Evolutionary conservation across 2,888 invertebrate genomes (phyloP).

Genomic region (Acronicta leporina): DNA sequence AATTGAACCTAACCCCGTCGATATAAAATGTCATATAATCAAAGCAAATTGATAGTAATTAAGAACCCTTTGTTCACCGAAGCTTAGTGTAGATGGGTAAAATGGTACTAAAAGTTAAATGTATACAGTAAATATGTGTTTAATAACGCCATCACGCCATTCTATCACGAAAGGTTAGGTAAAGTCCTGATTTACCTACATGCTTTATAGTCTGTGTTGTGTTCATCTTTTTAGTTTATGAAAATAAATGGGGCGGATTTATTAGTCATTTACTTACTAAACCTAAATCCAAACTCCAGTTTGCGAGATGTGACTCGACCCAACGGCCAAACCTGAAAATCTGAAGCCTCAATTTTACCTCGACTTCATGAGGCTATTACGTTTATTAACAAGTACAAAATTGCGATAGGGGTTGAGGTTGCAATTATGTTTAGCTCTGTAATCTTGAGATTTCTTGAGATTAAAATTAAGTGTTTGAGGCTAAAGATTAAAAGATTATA

Average conservation of each 20-base stretch:
- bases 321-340: too few species aligned
- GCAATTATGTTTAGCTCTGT: slow-evolving; percentile 1
- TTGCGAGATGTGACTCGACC: too few species aligned
- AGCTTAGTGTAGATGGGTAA: slow-evolving; percentile 18
- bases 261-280: too few species aligned
- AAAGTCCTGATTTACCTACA: not conserved
- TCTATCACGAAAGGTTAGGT: not conserved
- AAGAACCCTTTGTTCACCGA: slow-evolving; percentile 38
- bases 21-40: slow-evolving; percentile 32
- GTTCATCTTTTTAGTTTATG: not conserved
- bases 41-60: slow-evolving; percentile 41
- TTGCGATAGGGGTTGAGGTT: slow-evolving; percentile 10
- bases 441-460: slow-evolving; percentile 2
- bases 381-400: slow-evolving; percentile 6
- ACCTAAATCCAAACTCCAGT: not conserved
- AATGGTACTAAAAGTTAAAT: slow-evolving; percentile 10
- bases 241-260: too few species aligned
- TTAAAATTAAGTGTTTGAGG: slow-evolving; percentile 4
- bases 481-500: slow-evolving; percentile 7
- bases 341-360: too few species aligned
- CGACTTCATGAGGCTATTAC: too few species aligned
- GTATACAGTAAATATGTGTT: not conserved
- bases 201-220: not conserved
- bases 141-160: not conserved
- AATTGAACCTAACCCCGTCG: slow-evolving; percentile 34